Evolutionary conservation across 2,888 invertebrate species (phyloP), one percentile per base, ranked within the genome.

Genomic region (Neocrepidodera transversa): DNA sequence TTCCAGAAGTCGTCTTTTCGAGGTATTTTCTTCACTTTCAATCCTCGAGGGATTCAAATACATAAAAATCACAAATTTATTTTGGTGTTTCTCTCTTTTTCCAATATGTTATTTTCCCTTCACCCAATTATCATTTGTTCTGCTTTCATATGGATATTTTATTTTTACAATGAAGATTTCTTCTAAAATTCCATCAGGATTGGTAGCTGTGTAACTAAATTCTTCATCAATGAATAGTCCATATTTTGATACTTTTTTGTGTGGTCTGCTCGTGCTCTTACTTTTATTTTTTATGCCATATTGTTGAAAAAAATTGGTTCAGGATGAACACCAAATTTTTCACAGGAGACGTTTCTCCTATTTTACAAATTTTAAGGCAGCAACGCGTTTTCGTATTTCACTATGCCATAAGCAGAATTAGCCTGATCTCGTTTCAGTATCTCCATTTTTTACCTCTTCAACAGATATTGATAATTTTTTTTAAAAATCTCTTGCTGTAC

Each of bases 161-260:
- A 49, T 49, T 49, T 28, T 17, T 10, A 49, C 17, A 32, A 49
- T 28, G 13, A 32, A 14, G n/a, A 2, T 49, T 36, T 16, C 28
- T 6, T 14, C 40, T 14, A 51, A 5, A 26, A 51, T 23, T 11
- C 51, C 51, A 14, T 51, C 40, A 18, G 51, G 51, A 14, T 6
- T 51, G 10, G 51, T 40, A 36, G 38, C 51, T 8, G 38, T 14
- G 16, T 23, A 38, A 14, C 14, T 16, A 10, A 43, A 32, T 23
- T 45, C 32, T 43, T 35, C 10, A 53, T 45, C 45, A 45, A 53
- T 53, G 5, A 53, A 43, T 14, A 47, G 38, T 16, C 38, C 35
- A 43, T 35, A 43, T 32, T 10, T 42, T 28, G 30, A 42, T 17
- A 53, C 20, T 20, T 16, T 43, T 45, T 18, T 18, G 17, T 52